Base-by-base conservation (phyloP, 1,140 invertebrate species). In the Tetragnatha versicolor region DNA sequence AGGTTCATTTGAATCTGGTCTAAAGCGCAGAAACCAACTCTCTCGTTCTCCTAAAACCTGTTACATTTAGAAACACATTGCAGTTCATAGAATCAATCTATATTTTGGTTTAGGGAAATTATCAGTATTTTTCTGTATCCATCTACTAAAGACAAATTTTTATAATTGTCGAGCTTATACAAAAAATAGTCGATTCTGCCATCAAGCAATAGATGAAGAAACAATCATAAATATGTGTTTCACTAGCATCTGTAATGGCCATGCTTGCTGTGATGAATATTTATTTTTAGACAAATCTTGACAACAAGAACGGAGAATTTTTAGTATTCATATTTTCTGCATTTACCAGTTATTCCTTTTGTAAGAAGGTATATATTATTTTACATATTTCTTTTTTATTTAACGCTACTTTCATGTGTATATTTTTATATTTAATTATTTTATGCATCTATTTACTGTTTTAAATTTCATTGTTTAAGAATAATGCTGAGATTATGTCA, bases 301-400 rank as follows among this genome's bases (percentile, higher is more conserved):
- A 53, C 53, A 53, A n/a, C 60, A 27, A 73, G 69, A 73, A 29
- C 37, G 45, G 42, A 60, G 17, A 20, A 42, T 60, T n/a, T 27
- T 73, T 58, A 70, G 37, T 60, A 73, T 58, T 60, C 55, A 73
- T 60, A 60, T 42, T 69, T 73, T 73, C 68, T 70, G 68, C 47
- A 55, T 70, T 70, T 70, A 70, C 33, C 35, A 53, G 22, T 39
- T n/a, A 53, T n/a, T n/a, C 66, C 47, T 37, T 51, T 68, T 53
- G 29, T 55, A 37, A 37, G 6, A 70, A 70, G 51, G 68, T 70
- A 37, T 37, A 70, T 55, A 35, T 70, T 70, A 55, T 70, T 53
- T 39, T 53, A 70, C 47, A 73, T 60, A 55, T 39, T 73, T 47
- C 29, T 53, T 53, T 60, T 60, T 42, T 45, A 27, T 60, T 29